Evolutionary conservation across 1,140 invertebrate genomes (phyloP), one percentile per base, ranked within the genome.

Genomic region (Holotrichia oblita): DNA sequence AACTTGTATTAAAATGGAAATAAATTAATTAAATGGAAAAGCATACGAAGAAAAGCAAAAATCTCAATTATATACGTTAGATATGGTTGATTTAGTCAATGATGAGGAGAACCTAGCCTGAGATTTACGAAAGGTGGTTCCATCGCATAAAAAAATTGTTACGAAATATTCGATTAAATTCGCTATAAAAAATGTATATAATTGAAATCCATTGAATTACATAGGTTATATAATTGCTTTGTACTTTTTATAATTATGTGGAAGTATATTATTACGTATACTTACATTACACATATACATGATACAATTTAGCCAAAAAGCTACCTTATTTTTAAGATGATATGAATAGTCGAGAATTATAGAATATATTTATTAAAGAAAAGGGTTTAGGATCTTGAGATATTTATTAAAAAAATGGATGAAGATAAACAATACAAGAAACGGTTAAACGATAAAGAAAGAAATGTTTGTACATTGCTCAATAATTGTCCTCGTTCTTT

Each of bases 201-300:
- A 69, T 14, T 77, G 73, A 55, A 44, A 42, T 27, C 12, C 73
- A 76, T n/a, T 42, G 55, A 74, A 77, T 61, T 69, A 76, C 79
- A 81, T 78, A 79, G 80, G 77, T 81, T 72, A 69, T 48, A 83
- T 82, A 84, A 84, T 83, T 84, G 85, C 85, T 86, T 86, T 85
- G 82, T 86, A 86, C 85, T 85, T 86, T 86, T 86, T 86, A 85
- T 85, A 84, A 83, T 82, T 83, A 82, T 85, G 83, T 85, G 79
- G 79, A 83, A 79, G 83, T 82, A 79, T 82, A 81, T 82, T 17
- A 14, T 55, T 10, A 55, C 27, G 27, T 17, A 55, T 55, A 55
- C 48, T 55, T 55, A 55, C 14, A 55, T 55, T 55, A 55, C 17
- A 55, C 48, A 55, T 55, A 34, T 55, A 55, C 48, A 55, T 55